These are phyloP conservation scores for Drosophila mimica DNA, from an alignment of 2,888 invertebrate species.

Conservation along the genomic window DNA sequence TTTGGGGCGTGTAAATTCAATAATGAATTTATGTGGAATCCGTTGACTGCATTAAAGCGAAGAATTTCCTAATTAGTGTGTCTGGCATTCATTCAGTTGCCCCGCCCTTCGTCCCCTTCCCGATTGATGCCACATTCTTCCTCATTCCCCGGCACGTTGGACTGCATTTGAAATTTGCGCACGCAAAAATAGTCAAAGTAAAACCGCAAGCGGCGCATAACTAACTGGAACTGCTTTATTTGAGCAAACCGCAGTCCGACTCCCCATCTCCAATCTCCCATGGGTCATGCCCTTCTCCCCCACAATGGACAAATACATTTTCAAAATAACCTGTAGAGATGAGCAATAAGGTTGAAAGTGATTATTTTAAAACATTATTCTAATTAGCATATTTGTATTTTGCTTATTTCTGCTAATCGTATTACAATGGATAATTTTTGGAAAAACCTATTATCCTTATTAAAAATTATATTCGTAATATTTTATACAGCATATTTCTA, in stretches of 20 bases:
- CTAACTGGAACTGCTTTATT: slow-evolving; percentile 80
- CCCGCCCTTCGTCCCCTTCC: not conserved
- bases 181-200: slow-evolving; percentile 71
- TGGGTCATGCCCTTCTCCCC: not conserved
- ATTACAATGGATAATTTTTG: not conserved
- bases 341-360: not conserved
- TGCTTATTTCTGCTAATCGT: not conserved
- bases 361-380: not conserved
- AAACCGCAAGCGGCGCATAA: slow-evolving; percentile 80
- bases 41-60: slow-evolving; percentile 59
- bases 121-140: slow-evolving; percentile 15
- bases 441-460: not conserved
- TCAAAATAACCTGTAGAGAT: slow-evolving; percentile 26
- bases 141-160: slow-evolving; percentile 10
- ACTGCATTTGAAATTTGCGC: slow-evolving; percentile 57
- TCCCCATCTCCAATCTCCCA: not conserved
- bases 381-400: not conserved
- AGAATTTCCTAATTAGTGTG: slow-evolving; percentile 75
- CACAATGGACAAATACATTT: slow-evolving; percentile 31
- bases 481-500: not conserved
- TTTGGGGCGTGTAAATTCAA: slow-evolving; percentile 54
- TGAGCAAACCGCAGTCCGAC: slow-evolving; percentile 64
- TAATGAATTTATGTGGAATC: slow-evolving; percentile 54
- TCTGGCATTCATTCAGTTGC: slow-evolving; percentile 42
- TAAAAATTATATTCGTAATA: not conserved